These are phyloP conservation scores for Macroglossus sobrinus DNA, from an alignment of 2,113 vertebrate species.

Conservation along the genomic window DNA sequence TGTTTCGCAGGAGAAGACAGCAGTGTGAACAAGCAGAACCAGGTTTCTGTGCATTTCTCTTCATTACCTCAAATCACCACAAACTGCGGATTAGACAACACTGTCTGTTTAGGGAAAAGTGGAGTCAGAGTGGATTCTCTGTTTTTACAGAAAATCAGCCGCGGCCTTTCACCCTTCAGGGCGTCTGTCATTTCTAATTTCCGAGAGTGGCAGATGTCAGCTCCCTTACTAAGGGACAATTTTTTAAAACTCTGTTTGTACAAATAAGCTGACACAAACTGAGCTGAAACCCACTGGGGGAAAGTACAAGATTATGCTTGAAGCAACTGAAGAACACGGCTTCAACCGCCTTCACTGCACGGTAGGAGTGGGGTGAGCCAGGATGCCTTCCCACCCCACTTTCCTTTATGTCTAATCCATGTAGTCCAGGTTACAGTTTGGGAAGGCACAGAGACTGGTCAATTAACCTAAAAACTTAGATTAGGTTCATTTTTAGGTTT, in stretches of 20 bases:
- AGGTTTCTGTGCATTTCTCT: neutral
- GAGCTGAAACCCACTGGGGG: conserved; percentile 17
- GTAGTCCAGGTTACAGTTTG: neutral
- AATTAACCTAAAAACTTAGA: neutral
- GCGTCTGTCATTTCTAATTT: conserved; percentile 61
- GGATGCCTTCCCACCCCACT: neutral
- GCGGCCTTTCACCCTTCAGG: conserved; percentile 47
- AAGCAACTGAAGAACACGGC: neutral
- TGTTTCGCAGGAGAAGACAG: neutral
- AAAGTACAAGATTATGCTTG: neutral
- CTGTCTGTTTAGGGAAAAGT: neutral
- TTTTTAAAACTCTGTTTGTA: conserved; percentile 65
- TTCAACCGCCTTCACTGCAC: neutral
- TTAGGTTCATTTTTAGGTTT: neutral
- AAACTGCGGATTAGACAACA: neutral
- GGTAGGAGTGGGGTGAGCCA: neutral
- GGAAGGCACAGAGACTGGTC: neutral
- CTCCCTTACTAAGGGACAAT: conserved; percentile 43
- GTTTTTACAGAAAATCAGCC: conserved; percentile 39
- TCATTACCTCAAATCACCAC: neutral
- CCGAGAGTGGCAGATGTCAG: conserved; percentile 71
- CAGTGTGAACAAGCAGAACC: neutral
- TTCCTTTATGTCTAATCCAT: neutral
- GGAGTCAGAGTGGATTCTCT: neutral
- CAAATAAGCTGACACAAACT: conserved; percentile 49